Percentiles rank a stretch among this genome's conserved stretches.
Conservation (phyloP, 1,140 invertebrate genomes). For the Theocolax elegans region DNA sequence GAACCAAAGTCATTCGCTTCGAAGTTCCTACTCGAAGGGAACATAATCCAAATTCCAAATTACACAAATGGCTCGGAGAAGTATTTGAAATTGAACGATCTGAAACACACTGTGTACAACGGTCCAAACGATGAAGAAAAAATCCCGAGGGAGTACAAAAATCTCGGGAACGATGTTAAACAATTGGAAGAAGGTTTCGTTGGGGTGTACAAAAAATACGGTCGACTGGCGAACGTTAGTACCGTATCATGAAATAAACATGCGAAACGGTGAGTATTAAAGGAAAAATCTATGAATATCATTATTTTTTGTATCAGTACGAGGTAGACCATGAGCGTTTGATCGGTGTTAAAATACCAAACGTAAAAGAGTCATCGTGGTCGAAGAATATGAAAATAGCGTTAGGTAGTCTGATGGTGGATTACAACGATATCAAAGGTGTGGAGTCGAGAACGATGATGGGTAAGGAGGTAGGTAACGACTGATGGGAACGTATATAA, state of each 20-base stretch:
- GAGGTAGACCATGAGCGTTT: too few relatives aligned
- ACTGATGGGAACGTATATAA: conserved; percentile 59
- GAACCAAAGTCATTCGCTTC: conserved; percentile 57
- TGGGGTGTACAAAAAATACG: too few relatives aligned
- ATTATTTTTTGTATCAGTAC: too few relatives aligned
- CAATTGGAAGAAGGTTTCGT: too few relatives aligned
- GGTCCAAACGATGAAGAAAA: conserved; percentile 42
- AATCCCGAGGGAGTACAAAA: too few relatives aligned
- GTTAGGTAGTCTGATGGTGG: conserved; percentile 58
- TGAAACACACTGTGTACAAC: conserved; percentile 59
- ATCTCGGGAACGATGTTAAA: too few relatives aligned
- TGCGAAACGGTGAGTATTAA: too few relatives aligned
- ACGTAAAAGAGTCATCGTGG: conserved; percentile 56
- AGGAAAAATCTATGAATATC: too few relatives aligned
- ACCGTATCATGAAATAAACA: too few relatives aligned
- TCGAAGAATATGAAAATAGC: conserved; percentile 61
- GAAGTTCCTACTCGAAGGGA: conserved; percentile 54
- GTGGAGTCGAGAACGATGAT: not conserved
- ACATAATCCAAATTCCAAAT: conserved; percentile 52
- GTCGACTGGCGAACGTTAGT: too few relatives aligned
- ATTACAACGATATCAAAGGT: conserved; percentile 34
- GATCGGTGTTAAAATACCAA: too few relatives aligned
- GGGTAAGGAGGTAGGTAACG: conserved; percentile 63
- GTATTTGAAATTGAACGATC: conserved; percentile 51
- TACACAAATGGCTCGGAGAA: conserved; percentile 47